Evolutionary conservation across 1,140 invertebrate genomes (phyloP).

Genomic region (Parapsyche elsis): DNA sequence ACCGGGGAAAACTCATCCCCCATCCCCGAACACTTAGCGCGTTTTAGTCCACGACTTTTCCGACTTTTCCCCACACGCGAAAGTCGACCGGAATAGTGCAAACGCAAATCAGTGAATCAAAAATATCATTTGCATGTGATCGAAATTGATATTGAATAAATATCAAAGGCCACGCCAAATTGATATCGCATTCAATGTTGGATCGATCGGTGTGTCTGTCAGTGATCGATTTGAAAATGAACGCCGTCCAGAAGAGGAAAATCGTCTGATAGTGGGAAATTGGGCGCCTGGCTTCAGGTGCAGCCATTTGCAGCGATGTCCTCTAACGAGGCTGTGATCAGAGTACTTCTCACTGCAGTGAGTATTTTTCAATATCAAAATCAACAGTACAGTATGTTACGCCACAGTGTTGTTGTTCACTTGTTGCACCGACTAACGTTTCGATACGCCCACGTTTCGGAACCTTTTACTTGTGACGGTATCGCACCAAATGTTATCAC

Average conservation of each 20-base stretch:
- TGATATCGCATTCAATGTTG: not conserved
- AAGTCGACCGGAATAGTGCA: not conserved
- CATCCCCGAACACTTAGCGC: constrained; percentile 22
- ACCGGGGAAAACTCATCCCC: constrained; percentile 33
- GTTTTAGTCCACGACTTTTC: constrained; percentile 44
- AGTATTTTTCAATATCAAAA: not conserved
- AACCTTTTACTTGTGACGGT: no score
- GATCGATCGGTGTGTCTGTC: not conserved
- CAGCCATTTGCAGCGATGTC: not conserved
- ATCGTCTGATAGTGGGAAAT: constrained; percentile 10
- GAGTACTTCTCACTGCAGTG: not conserved
- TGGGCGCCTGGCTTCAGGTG: not conserved
- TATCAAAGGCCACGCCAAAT: not conserved
- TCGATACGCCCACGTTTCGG: no score
- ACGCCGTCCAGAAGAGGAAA: constrained; percentile 6
- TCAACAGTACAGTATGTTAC: no score
- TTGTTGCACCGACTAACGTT: no score
- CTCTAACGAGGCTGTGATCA: not conserved
- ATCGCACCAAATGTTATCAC: no score
- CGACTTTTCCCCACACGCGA: no score
- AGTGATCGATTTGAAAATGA: not conserved
- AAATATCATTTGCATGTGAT: not conserved
- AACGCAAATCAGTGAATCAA: not conserved
- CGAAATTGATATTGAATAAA: not conserved
- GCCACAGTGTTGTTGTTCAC: no score